A percentile compares a stretch with the other conserved stretches of the same genome.
phyloP scores from a whole-genome alignment of 2,113 vertebrate species.

The Pterophyllum scalare region DNA sequence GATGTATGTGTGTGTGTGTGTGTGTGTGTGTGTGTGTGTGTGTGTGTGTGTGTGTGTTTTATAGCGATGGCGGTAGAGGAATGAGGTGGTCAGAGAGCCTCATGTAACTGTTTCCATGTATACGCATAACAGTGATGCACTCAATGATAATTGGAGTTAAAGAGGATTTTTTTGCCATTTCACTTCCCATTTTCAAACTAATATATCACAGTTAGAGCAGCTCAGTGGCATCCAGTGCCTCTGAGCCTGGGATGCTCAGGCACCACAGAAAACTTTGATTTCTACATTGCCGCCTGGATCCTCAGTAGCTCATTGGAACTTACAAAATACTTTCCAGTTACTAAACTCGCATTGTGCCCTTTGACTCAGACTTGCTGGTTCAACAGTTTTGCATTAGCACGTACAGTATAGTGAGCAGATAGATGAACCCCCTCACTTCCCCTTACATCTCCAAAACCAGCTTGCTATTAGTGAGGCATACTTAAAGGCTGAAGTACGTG shows the following conservation, averaged over 20 bases:
- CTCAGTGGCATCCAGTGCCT: not conserved
- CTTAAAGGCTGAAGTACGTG: slow-evolving; percentile 74
- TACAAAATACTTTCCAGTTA: slow-evolving; percentile 23
- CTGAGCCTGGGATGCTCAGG: not conserved
- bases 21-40: not conserved
- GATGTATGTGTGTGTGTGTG: slow-evolving; percentile 17
- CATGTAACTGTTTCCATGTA: slow-evolving; percentile 63
- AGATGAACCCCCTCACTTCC: slow-evolving; percentile 28
- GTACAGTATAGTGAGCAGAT: not conserved
- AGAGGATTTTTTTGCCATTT: slow-evolving; percentile 69
- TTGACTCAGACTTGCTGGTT: slow-evolving; percentile 5
- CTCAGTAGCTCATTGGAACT: slow-evolving; percentile 24
- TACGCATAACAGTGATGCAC: slow-evolving; percentile 50
- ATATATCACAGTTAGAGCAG: slow-evolving; percentile 43
- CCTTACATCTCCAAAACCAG: slow-evolving; percentile 51
- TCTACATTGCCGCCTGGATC: not conserved
- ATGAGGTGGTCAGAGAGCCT: slow-evolving; percentile 1
- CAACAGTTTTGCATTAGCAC: not conserved
- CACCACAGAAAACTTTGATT: not conserved
- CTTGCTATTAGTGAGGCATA: slow-evolving; percentile 80
- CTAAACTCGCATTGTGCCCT: slow-evolving; percentile 1
- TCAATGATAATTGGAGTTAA: slow-evolving; percentile 61
- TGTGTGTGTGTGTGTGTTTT: slow-evolving; percentile 18
- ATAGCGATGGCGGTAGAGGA: not conserved
- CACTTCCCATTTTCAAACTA: slow-evolving; percentile 49